Evolutionary conservation across 2,888 invertebrate genomes (phyloP).

Genomic region (Stratiomys singularior): DNA sequence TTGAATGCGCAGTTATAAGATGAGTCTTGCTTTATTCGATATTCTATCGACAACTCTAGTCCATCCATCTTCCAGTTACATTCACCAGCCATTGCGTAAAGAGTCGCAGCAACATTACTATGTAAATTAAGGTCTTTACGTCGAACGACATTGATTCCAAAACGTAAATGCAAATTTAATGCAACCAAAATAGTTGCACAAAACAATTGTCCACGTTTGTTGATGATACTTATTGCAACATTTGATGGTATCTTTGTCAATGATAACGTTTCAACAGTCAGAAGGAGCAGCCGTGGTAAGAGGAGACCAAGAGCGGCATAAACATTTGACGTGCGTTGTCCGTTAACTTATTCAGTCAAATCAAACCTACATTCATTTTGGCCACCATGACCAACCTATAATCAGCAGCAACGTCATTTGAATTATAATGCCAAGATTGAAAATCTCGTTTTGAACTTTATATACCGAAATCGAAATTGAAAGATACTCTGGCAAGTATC

Average conservation of each 20-base stretch:
- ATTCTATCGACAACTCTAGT: too few species aligned
- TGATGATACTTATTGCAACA: background rate
- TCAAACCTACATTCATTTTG: conserved; percentile 10
- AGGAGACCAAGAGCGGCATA: background rate
- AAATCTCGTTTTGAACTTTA: conserved; percentile 17
- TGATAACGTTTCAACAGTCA: too few species aligned
- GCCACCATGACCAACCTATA: background rate
- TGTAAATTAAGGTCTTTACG: background rate
- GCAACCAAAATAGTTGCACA: background rate
- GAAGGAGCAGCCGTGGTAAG: background rate
- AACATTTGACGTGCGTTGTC: background rate
- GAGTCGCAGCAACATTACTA: background rate
- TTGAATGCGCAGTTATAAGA: too few species aligned
- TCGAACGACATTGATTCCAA: background rate
- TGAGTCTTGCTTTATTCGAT: too few species aligned
- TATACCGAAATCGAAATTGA: background rate
- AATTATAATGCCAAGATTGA: background rate
- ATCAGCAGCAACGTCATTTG: conserved; percentile 1
- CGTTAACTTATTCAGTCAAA: background rate
- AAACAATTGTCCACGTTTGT: background rate
- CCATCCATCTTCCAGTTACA: background rate
- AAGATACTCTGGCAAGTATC: background rate
- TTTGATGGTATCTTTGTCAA: background rate
- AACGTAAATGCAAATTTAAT: conserved; percentile 19
- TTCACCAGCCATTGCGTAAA: background rate